A percentile compares a stretch with the other conserved stretches of the same genome.
These are phyloP conservation scores for Epizoanthus scotinus DNA, from an alignment of 92 coral and sea anemone species.

Conservation along the genomic window DNA sequence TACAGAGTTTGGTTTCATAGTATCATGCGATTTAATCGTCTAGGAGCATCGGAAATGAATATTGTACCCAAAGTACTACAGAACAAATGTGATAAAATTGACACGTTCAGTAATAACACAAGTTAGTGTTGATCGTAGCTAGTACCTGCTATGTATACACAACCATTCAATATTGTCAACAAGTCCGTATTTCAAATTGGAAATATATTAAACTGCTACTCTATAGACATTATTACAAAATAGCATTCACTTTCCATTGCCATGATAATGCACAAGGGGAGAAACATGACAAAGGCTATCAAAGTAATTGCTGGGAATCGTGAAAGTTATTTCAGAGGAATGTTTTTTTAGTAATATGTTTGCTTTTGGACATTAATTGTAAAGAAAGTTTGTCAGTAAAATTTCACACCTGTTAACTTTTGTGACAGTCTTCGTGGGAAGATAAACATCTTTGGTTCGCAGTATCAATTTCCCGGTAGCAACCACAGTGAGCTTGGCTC, in stretches of 20 bases:
- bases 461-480: conserved; percentile 18
- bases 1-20: too few relatives aligned
- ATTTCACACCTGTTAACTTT: conserved; percentile 7
- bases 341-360: conserved; percentile 10
- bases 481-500: neutral
- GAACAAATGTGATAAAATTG: too few relatives aligned
- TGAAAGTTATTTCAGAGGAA: conserved; percentile 1
- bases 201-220: too few relatives aligned
- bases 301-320: neutral
- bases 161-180: too few relatives aligned
- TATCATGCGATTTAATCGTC: too few relatives aligned
- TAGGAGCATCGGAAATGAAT: too few relatives aligned
- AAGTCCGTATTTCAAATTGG: too few relatives aligned
- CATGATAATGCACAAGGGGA: neutral
- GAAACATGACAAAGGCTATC: conserved; percentile 6
- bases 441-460: neutral
- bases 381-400: neutral
- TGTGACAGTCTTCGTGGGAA: conserved; percentile 21
- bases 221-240: neutral
- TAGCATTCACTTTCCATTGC: neutral
- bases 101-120: too few relatives aligned
- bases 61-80: too few relatives aligned
- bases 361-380: neutral
- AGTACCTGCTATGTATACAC: too few relatives aligned
- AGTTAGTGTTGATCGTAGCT: too few relatives aligned